These are phyloP conservation scores for Nymphalis c-album DNA, from an alignment of 2,888 invertebrate species.

Conservation along the genomic window DNA sequence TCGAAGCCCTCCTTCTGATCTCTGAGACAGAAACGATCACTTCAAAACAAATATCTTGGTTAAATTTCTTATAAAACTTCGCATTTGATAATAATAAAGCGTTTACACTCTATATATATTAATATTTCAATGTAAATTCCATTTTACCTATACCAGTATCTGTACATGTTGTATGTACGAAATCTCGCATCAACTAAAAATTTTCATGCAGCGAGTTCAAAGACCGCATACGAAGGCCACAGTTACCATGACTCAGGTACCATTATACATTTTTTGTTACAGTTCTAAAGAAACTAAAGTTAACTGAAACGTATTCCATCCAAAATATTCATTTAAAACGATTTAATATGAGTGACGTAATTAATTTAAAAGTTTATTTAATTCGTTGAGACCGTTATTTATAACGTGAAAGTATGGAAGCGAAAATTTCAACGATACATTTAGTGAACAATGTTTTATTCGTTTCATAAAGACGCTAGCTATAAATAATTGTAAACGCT, in stretches of 20 bases:
- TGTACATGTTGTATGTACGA: conserved; percentile 55
- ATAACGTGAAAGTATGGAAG: background rate
- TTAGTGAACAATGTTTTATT: background rate
- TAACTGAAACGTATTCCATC: conserved; percentile 30
- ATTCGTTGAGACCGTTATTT: background rate
- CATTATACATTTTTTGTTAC: conserved; percentile 63
- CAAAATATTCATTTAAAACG: conserved; percentile 12
- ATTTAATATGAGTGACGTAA: conserved; percentile 3
- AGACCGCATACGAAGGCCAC: conserved; percentile 68
- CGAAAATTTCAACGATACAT: too few species aligned
- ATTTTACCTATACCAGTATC: conserved; percentile 49
- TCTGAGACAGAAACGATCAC: conserved; percentile 50
- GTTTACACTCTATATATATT: too few species aligned
- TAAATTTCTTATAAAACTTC: too few species aligned
- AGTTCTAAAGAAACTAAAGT: conserved; percentile 49
- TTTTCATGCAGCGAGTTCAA: conserved; percentile 56
- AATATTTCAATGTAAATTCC: background rate
- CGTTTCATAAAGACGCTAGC: background rate
- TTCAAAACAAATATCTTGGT: conserved; percentile 12
- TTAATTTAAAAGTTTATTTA: conserved; percentile 3
- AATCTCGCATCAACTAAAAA: conserved; percentile 43
- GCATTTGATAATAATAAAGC: too few species aligned
- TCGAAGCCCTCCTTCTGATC: conserved; percentile 69
- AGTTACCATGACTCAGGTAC: conserved; percentile 64
- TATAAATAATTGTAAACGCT: background rate